Base-by-base conservation (phyloP, 2,888 invertebrate species). In the Pseudococcus viburni region DNA sequence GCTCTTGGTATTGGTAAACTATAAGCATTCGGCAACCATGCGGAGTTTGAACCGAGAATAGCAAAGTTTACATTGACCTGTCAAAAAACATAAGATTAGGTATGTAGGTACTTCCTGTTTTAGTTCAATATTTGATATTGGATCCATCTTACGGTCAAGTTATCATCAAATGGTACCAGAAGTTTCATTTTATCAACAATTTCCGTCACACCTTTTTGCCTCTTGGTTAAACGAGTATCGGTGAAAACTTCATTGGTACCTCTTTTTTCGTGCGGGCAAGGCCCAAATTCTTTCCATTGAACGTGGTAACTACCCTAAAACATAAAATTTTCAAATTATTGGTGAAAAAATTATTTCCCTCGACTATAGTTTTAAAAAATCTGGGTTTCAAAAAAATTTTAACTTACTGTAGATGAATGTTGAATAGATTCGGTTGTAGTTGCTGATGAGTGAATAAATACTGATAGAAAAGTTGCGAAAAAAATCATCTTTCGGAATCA, bases 221-320 rank as follows among this genome's bases (percentile, higher is more conserved):
- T 73, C 12, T 11, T 22, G 7, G 26, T 73, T 11, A 73, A 22
- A 46, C 12, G 85, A n/a, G 19, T 19, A 51, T 85, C 42, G 11
- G 39, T 22, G 39, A 51, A 59, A 2, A 85, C 33, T 59, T 55
- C 39, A 33, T 85, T 85, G 22, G 55, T 85, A 12, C 85, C 85
- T 55, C 51, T n/a, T 39, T 55, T 11, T 1, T 85, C 33, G 0
- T 22, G 55, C 4, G 85, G 59, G 33, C 85, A 85, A 7, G 55
- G 17, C 9, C 59, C 85, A 3, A 85, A 15, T 85, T 85, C 85
- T 55, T 59, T 85, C 85, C 85, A 85, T 33, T 85, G 59, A 1
- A 55, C 9, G n/a, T 33, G 15, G 17, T 85, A 85, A 12, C 39
- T 33, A 12, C 85, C 59, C 85, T 85, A n/a, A n/a, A 51, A 33